Evolutionary conservation across 2,888 invertebrate genomes (phyloP).

Genomic region (Megalurothrips usitatus): DNA sequence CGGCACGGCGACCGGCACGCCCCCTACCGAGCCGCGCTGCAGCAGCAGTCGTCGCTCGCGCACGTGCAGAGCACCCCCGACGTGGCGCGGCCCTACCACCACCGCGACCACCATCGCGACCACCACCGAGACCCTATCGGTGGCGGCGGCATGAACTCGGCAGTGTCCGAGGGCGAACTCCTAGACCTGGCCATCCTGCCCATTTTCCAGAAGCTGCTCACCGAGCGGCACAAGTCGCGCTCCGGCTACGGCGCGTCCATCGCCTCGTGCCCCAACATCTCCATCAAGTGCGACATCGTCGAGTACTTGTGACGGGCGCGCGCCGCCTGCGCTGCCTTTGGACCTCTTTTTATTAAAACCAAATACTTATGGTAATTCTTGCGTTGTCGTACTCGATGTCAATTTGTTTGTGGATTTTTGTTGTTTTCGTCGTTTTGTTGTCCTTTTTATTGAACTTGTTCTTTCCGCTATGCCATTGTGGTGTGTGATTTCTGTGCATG

Average conservation of each 20-base stretch:
- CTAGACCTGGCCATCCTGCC: constrained; percentile 82
- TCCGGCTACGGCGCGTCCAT: constrained; percentile 69
- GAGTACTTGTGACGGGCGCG: constrained; percentile 69
- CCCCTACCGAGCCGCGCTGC: constrained; percentile 34
- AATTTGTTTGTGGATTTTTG: constrained; percentile 11
- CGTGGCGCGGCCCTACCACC: constrained; percentile 45
- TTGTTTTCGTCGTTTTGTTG: not conserved
- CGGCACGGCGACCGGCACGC: constrained; percentile 40
- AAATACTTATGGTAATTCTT: not conserved
- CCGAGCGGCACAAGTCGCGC: constrained; percentile 68
- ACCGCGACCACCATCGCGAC: constrained; percentile 37
- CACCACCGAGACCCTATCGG: constrained; percentile 35
- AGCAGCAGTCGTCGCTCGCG: constrained; percentile 43
- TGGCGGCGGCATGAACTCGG: constrained; percentile 61
- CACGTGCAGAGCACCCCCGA: constrained; percentile 61
- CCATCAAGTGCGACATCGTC: constrained; percentile 92
- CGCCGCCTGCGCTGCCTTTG: not conserved
- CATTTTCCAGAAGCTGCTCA: constrained; percentile 86
- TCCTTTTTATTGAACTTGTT: not conserved
- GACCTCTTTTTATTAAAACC: not conserved
- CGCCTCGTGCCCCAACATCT: constrained; percentile 88
- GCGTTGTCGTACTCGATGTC: constrained; percentile 13
- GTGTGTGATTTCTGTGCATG: not conserved
- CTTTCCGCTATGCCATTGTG: not conserved
- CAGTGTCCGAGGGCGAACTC: constrained; percentile 77